phyloP scores from a whole-genome alignment of 2,113 vertebrate genomes.

The Rousettus leschenaultii region DNA sequence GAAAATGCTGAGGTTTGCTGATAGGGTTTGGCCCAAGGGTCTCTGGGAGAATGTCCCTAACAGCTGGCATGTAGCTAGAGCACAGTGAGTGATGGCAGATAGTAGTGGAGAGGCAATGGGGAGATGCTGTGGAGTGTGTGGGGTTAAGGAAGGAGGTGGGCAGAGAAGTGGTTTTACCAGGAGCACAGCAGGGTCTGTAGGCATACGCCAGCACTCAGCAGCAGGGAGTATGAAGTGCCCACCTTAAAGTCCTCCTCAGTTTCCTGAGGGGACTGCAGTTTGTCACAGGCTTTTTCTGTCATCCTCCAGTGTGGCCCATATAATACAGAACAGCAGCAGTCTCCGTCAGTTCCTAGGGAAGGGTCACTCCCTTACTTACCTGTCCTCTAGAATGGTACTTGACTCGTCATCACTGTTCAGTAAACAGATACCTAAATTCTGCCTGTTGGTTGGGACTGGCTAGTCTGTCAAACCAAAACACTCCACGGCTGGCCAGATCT shows the following conservation, averaged over 20 bases:
- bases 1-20: not conserved
- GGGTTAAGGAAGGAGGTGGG: not conserved
- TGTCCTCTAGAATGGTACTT: not conserved
- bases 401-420: not conserved
- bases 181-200: not conserved
- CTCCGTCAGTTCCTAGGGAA: not conserved
- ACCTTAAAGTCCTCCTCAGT: not conserved
- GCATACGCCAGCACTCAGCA: not conserved
- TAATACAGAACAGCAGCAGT: not conserved
- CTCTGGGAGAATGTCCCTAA: not conserved
- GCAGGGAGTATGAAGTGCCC: not conserved
- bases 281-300: not conserved
- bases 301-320: not conserved
- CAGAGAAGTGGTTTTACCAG: not conserved
- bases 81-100: not conserved
- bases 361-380: not conserved
- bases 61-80: not conserved
- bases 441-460: not conserved
- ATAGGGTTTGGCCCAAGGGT: not conserved
- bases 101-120: not conserved
- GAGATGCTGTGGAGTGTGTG: not conserved
- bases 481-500: not conserved
- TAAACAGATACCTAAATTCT: not conserved
- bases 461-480: not conserved
- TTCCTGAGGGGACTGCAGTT: not conserved